These are phyloP conservation scores for Drosophila monieri DNA, from an alignment of 2,888 invertebrate genomes.

Conservation along the genomic window DNA sequence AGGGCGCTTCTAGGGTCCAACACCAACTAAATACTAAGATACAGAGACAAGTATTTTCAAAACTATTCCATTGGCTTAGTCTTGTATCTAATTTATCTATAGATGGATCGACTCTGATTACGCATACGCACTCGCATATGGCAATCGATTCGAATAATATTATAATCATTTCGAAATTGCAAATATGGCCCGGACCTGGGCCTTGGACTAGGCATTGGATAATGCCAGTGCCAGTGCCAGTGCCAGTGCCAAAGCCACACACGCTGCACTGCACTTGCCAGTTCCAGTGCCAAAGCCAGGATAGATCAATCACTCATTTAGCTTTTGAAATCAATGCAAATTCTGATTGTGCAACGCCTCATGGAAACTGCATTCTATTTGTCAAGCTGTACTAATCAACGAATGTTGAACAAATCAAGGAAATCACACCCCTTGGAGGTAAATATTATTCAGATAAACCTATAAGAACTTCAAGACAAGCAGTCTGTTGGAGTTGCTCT, in stretches of 20 bases:
- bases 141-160: constrained; percentile 31
- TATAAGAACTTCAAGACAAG: not conserved
- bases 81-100: not conserved
- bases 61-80: not conserved
- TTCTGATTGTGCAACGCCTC: constrained; percentile 13
- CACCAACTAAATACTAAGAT: not conserved
- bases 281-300: constrained; percentile 37
- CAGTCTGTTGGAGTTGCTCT: not conserved
- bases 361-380: constrained; percentile 36
- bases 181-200: constrained; percentile 33
- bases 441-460: not conserved
- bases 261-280: not conserved
- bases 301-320: constrained; percentile 48
- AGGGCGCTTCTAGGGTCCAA: constrained; percentile 31
- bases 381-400: not conserved
- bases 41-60: not conserved
- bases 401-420: not conserved
- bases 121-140: constrained; percentile 12
- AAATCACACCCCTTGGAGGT: not conserved
- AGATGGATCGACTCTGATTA: not conserved
- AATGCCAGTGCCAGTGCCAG: constrained; percentile 64
- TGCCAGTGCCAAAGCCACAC: constrained; percentile 32
- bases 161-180: constrained; percentile 38
- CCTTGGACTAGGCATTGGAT: constrained; percentile 76
- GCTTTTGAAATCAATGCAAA: constrained; percentile 5